Conservation (phyloP, 1,140 invertebrate genomes). For the Papilio polytes region DNA sequence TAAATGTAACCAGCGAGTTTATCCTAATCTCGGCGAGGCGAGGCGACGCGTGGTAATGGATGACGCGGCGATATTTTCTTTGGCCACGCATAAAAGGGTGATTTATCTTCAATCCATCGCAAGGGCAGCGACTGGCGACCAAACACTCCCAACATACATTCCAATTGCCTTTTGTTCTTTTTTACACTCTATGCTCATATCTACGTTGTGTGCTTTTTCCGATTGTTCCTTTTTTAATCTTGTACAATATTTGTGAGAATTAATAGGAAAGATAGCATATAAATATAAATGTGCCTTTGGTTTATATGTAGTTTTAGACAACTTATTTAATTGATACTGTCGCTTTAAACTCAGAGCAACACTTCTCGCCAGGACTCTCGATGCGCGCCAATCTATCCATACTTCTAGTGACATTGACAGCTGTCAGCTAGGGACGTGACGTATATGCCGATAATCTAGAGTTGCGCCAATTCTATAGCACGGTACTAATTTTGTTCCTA, state of each 20-base stretch:
- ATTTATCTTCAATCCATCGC: constrained; percentile 63
- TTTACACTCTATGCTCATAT: constrained; percentile 12
- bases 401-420: too few species aligned
- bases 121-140: constrained; percentile 29
- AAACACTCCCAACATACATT: constrained; percentile 36
- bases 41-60: constrained; percentile 22
- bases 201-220: constrained; percentile 23
- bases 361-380: too few species aligned
- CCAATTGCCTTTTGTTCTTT: constrained; percentile 38
- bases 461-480: too few species aligned
- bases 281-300: too few species aligned
- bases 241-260: not conserved
- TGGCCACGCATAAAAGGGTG: constrained; percentile 41
- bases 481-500: too few species aligned
- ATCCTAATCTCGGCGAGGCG: not conserved
- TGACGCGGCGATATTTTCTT: constrained; percentile 29
- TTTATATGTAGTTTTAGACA: not conserved
- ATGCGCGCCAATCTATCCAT: too few species aligned
- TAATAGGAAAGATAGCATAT: not conserved
- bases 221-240: constrained; percentile 21
- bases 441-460: not conserved
- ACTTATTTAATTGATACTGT: too few species aligned
- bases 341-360: too few species aligned
- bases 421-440: too few species aligned
- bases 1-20: not conserved